phyloP scores from a whole-genome alignment of 2,113 vertebrate genomes.

The Cheilinus undulatus region DNA sequence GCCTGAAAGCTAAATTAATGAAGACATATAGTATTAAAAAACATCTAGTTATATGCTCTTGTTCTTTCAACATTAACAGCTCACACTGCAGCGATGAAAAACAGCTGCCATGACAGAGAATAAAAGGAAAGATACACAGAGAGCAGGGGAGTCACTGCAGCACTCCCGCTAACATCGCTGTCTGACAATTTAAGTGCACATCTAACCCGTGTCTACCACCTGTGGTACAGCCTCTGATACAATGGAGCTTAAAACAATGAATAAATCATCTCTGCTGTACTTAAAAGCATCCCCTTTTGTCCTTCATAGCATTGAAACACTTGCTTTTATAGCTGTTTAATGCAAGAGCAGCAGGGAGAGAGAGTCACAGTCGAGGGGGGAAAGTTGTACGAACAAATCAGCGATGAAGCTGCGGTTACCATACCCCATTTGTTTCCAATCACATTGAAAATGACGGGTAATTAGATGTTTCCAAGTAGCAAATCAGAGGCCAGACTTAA shows the following conservation, averaged over 20 bases:
- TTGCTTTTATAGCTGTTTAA: slow-evolving; percentile 35
- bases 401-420: slow-evolving; percentile 1
- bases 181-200: slow-evolving; percentile 53
- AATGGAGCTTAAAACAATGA: slow-evolving; percentile 53
- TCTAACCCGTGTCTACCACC: slow-evolving; percentile 30
- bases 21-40: slow-evolving; percentile 29
- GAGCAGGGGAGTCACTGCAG: slow-evolving; percentile 17
- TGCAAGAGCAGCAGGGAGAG: slow-evolving; percentile 30
- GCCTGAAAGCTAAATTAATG: slow-evolving; percentile 50
- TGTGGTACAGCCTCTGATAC: slow-evolving; percentile 41
- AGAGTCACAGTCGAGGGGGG: background rate
- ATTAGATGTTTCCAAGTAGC: slow-evolving; percentile 11
- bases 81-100: background rate
- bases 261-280: slow-evolving; percentile 49
- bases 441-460: slow-evolving; percentile 35
- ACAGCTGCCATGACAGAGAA: background rate
- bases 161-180: slow-evolving; percentile 36
- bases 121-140: slow-evolving; percentile 7
- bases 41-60: background rate
- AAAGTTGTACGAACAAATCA: slow-evolving; percentile 8
- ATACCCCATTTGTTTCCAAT: slow-evolving; percentile 20
- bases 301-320: slow-evolving; percentile 41
- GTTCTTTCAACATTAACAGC: background rate
- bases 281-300: slow-evolving; percentile 56
- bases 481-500: background rate